Evolutionary conservation across 2,113 vertebrate genomes (phyloP).

Genomic region (Melospiza georgiana): DNA sequence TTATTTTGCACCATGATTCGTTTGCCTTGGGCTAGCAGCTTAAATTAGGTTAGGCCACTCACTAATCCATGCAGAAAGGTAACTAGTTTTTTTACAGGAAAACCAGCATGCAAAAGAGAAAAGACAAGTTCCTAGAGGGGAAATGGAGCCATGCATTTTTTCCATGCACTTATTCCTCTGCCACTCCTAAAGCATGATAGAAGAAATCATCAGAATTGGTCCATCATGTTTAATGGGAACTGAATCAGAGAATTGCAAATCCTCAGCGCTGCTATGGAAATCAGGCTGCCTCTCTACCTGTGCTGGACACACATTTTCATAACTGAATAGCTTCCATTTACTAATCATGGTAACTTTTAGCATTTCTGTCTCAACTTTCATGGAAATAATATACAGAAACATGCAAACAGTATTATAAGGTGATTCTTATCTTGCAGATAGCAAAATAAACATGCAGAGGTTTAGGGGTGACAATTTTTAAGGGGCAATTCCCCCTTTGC

Average conservation of each 20-base stretch:
- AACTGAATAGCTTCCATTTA: not conserved
- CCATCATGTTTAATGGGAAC: not conserved
- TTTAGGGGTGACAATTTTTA: not conserved
- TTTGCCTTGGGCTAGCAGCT: slow-evolving; percentile 54
- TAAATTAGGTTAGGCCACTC: slow-evolving; percentile 54
- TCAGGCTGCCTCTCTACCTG: not conserved
- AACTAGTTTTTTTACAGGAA: not conserved
- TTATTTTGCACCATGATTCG: slow-evolving; percentile 36
- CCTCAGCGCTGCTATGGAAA: not conserved
- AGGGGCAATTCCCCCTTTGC: not conserved
- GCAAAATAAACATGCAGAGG: not conserved
- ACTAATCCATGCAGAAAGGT: slow-evolving; percentile 39
- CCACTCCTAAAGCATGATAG: not conserved
- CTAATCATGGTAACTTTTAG: not conserved
- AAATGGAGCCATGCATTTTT: not conserved
- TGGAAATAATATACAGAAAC: not conserved
- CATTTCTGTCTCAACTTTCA: not conserved
- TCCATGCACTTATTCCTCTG: not conserved
- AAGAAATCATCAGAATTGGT: not conserved
- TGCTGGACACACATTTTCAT: not conserved
- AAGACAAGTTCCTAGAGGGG: not conserved
- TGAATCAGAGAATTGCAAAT: not conserved
- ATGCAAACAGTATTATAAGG: not conserved
- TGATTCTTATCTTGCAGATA: not conserved
- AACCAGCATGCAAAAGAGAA: not conserved